phyloP scores from a whole-genome alignment of 1,140 invertebrate species.

The Drosophila arizonae region DNA sequence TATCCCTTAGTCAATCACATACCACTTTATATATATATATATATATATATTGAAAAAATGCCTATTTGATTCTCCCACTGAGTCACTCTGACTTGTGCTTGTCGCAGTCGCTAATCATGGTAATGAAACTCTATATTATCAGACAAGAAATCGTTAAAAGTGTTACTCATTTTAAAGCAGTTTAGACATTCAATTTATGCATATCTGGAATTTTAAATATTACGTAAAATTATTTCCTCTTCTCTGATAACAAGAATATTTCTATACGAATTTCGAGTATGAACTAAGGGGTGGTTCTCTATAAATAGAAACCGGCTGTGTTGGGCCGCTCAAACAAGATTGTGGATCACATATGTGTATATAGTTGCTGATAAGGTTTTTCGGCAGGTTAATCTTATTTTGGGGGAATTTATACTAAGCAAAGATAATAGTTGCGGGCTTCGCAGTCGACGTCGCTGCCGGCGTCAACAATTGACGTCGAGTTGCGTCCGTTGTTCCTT shows the following conservation, averaged over 20 bases:
- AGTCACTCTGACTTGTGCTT: too few relatives aligned
- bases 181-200: background rate
- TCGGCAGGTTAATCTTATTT: slow-evolving; percentile 37
- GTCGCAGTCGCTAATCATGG: too few relatives aligned
- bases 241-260: too few relatives aligned
- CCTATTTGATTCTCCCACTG: too few relatives aligned
- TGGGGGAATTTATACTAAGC: slow-evolving; percentile 32
- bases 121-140: background rate
- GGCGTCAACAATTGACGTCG: background rate
- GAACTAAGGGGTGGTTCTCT: too few relatives aligned
- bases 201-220: too few relatives aligned
- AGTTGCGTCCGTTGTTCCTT: slow-evolving; percentile 16
- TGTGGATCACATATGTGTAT: background rate
- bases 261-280: too few relatives aligned
- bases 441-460: background rate
- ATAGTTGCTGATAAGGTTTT: background rate
- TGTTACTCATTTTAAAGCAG: background rate
- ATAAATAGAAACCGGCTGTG: too few relatives aligned
- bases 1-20: too few relatives aligned
- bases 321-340: background rate
- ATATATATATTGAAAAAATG: too few relatives aligned
- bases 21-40: too few relatives aligned
- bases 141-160: background rate
- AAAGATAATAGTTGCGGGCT: slow-evolving; percentile 14
- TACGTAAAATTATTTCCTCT: too few relatives aligned